phyloP scores from a whole-genome alignment of 1,140 invertebrate species.

The Hylyphantes graminicola region DNA sequence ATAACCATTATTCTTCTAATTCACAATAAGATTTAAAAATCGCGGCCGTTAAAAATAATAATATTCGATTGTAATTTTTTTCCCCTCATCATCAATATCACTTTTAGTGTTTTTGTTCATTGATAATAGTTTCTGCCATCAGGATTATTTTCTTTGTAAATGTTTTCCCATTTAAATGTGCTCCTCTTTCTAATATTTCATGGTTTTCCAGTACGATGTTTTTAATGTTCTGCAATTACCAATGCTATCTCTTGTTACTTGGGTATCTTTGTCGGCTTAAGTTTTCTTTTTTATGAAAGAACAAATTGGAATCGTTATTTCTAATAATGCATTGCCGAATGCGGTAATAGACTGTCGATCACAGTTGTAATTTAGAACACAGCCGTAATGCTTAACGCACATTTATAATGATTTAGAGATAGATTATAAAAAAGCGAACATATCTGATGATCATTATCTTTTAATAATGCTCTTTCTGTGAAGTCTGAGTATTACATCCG shows the following conservation, averaged over 20 bases:
- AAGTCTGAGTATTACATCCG: no score
- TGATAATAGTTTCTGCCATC: conserved; percentile 27
- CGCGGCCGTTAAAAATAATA: conserved; percentile 8
- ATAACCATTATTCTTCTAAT: conserved; percentile 36
- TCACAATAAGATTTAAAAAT: conserved; percentile 42
- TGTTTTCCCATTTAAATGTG: conserved; percentile 31
- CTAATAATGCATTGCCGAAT: no score
- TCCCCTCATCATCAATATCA: conserved; percentile 4
- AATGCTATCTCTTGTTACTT: conserved; percentile 4
- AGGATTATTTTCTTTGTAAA: conserved; percentile 42
- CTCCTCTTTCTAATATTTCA: conserved; percentile 16
- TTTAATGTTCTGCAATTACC: conserved; percentile 25
- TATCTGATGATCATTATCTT: conserved; percentile 24
- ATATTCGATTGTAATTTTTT: conserved; percentile 26
- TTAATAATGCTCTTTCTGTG: conserved; percentile 3
- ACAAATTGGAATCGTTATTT: no score
- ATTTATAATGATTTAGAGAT: no score
- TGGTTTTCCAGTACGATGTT: not conserved
- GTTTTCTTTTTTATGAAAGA: not conserved
- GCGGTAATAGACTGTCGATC: no score
- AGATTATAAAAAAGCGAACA: not conserved
- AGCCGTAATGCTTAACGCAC: no score
- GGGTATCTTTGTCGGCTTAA: not conserved
- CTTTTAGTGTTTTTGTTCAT: conserved; percentile 19
- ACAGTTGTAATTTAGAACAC: no score